Conservation (phyloP, 2,113 vertebrate species). For the Dicentrarchus labrax region DNA sequence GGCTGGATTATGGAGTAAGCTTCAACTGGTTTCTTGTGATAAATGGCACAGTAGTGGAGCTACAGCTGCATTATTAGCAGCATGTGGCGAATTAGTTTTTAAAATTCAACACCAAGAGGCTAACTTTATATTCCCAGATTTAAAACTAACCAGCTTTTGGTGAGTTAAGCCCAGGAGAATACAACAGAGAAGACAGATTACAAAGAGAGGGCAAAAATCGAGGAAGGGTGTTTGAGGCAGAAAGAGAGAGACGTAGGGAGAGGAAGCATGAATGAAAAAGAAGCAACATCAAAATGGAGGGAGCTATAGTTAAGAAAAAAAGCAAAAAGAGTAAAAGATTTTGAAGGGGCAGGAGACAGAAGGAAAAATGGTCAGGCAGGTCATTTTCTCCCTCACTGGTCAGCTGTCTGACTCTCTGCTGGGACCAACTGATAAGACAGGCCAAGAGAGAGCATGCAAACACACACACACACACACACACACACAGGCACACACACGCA, state of each 20-base stretch:
- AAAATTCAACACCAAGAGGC: background rate
- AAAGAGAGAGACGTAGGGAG: background rate
- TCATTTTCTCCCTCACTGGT: constrained; percentile 73
- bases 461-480: constrained; percentile 23
- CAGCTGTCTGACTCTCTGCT: constrained; percentile 63
- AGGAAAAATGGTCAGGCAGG: constrained; percentile 50
- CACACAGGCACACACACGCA: constrained; percentile 5
- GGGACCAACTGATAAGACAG: constrained; percentile 69
- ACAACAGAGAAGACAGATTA: constrained; percentile 2
- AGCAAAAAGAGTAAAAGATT: background rate
- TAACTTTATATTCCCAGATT: background rate
- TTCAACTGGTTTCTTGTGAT: background rate
- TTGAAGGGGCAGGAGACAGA: constrained; percentile 11
- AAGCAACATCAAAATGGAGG: constrained; percentile 3
- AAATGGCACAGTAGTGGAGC: background rate
- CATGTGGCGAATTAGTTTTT: background rate
- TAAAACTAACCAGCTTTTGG: background rate
- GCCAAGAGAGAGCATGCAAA: constrained; percentile 29
- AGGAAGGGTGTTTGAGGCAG: background rate
- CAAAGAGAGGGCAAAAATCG: background rate
- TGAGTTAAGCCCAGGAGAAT: background rate
- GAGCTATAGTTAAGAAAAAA: background rate
- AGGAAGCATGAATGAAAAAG: background rate
- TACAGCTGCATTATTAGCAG: background rate
- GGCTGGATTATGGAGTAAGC: background rate